Base-by-base conservation (phyloP, 2,888 invertebrate species). In the Eristalinus sepulchralis region DNA sequence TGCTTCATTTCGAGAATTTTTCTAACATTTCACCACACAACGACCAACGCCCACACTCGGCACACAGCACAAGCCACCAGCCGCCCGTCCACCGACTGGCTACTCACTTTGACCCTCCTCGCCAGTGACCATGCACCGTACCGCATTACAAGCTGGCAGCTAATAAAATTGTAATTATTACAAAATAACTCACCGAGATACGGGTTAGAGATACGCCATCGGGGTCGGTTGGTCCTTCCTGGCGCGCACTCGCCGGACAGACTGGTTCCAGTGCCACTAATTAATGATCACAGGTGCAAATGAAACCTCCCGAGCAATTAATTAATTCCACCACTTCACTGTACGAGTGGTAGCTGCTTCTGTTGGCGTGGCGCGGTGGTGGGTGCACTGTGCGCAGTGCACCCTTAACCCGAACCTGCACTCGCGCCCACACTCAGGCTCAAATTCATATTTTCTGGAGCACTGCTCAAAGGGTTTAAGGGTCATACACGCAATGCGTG, bases 231-330 rank as follows among this genome's bases (percentile, higher is more conserved):
- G 60, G 57, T 53, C 59, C 31, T 47, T 47, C 10, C 36, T 34
- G n/a, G 4, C 10, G 13, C 57, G 57, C 9, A 11, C 60, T 22
- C 20, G 31, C 20, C 2, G 13, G 17, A 17, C 47, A 47, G 47
- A 17, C 47, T n/a, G 33, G 34, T 53, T 66, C 64, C 71, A 59
- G 73, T 47, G 67, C 73, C 70, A 79, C 86, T 86, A 86, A 86
- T 86, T 86, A 86, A 86, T 83, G 86, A 83, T 78, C 78, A 86
- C 86, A 86, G 86, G 86, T 86, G 86, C 86, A 83, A 86, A 73
- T 71, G 82, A 86, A 82, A 86, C 86, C 83, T 75, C 59, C 70
- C 31, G 82, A 63, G 83, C 73, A 83, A 86, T 86, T 86, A 86
- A 86, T 86, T 86, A 86, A 83, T 83, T 79, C 70, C 55, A 47